Base-by-base conservation (phyloP, 2,888 invertebrate genomes). In the Linnaemya vulpina region DNA sequence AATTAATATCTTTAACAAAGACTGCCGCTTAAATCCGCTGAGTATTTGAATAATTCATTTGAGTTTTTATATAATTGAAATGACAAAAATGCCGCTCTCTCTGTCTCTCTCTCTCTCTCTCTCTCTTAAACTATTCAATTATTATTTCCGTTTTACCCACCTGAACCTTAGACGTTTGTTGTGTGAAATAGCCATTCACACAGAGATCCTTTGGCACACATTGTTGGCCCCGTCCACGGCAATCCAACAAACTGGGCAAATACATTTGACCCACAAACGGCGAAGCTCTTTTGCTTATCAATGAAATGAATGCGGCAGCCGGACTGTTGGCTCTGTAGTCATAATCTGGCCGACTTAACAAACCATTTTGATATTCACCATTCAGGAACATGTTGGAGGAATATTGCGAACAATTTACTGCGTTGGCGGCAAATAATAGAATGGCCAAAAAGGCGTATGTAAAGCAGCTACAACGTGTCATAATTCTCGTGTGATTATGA, bases 201-300 rank as follows among this genome's bases (percentile, higher is more conserved):
- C 91, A 91, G 81, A 89, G 89, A 83, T 88, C 88, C 77, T 88
- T 87, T 51, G 89, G 90, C 84, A 91, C 91, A 86, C 91, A 91
- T 74, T 91, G 91, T 82, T 91, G 90, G n/a, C 90, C 90, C 40
- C 89, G 87, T 76, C 75, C 84, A 40, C 70, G 68, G 83, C 91
- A 91, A 81, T 90, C 91, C 17, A 91, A 86, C 81, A 88, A 87
- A 3, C 90, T 90, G 10, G 91, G 91, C 88, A 91, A 84, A 83
- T 91, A 91, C 17, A 88, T 89, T 15, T 91, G 91, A 3, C 90
- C 91, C 81, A 87, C 88, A 88, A 91, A 91, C 0, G 91, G 91
- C 15, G 89, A 77, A 4, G 91, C 91, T 78, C 92, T 90, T 17
- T 92, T 87, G 83, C 92, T 92, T 17, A 91, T 90, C 71, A 91